Evolutionary conservation across 2,113 vertebrate species (phyloP), one percentile per base, ranked within the genome.

Genomic region (Pipa parva): DNA sequence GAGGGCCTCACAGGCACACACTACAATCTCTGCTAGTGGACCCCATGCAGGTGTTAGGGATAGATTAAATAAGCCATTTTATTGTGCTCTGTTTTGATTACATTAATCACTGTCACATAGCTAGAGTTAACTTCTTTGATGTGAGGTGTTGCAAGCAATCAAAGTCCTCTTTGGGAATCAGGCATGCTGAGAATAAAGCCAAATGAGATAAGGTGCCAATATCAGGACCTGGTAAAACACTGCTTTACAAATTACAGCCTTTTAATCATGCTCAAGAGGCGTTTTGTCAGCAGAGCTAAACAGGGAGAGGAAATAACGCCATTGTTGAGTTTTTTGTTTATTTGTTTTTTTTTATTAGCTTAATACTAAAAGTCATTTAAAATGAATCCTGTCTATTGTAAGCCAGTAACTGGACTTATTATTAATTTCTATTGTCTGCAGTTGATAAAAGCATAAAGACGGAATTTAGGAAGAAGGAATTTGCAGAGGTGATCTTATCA

Each of bases 181-280:
- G 74, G 63, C 78, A 78, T 72, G 81, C 74, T 81, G 83, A 76
- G 79, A 83, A 76, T 74, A 85, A 78, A 82, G 74, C 67, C 76
- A 63, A 81, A 79, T 80, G 77, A 84, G 85, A 88, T 81, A 82
- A 88, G 83, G 77, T 74, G 73, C 80, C 86, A 80, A 77, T 86
- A 85, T 79, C 80, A 74, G 57, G 54, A 76, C 75, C 73, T 72
- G 74, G 54, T 66, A 72, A 68, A 59, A 72, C 37, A 66, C 46
- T 59, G 63, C 61, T 77, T 81, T 83, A 80, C 77, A 84, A 87
- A 85, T 88, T 59, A 83, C 73, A 76, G 80, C 77, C 31, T 50
- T 66, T 18, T 61, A 71, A 64, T 74, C 57, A 64, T 62, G 58
- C 48, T 61, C 64, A 71, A 57, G 46, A 37, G 37, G 71, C 29